Evolutionary conservation across 2,888 invertebrate species (phyloP).

Genomic region (Ochlodes sylvanus): DNA sequence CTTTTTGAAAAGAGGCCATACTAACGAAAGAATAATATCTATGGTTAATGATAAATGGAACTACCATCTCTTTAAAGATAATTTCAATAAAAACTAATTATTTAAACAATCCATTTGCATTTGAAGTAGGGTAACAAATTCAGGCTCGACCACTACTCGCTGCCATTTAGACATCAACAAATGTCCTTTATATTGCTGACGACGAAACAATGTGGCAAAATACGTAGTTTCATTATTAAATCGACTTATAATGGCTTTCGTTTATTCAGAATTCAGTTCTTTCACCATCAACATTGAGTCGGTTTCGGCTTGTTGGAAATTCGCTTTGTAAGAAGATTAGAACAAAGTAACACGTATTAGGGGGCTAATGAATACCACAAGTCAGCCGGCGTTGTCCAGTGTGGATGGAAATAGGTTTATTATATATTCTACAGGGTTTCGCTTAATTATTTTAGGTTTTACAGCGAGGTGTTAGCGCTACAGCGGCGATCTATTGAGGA

Average conservation of each 20-base stretch:
- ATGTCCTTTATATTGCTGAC: conserved; percentile 66
- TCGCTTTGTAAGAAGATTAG: conserved; percentile 73
- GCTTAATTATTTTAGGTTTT: conserved; percentile 40
- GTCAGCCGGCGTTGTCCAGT: conserved; percentile 58
- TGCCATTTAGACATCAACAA: conserved; percentile 65
- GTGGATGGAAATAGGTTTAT: conserved; percentile 44
- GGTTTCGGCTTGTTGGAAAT: conserved; percentile 45
- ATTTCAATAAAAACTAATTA: conserved; percentile 4
- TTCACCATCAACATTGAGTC: conserved; percentile 37
- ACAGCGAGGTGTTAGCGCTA: conserved; percentile 21
- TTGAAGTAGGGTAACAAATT: conserved; percentile 14
- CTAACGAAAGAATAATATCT: not conserved
- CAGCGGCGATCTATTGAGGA: conserved; percentile 10
- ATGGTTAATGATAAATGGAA: not conserved
- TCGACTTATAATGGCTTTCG: conserved; percentile 60
- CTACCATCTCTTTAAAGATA: not conserved
- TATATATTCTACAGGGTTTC: conserved; percentile 41
- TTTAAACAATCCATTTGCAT: conserved; percentile 3
- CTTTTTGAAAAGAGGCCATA: not conserved
- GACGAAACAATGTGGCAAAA: conserved; percentile 70
- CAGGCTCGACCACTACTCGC: conserved; percentile 39
- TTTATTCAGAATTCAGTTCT: conserved; percentile 47
- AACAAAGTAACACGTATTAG: conserved; percentile 79
- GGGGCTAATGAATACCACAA: conserved; percentile 78
- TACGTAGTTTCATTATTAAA: conserved; percentile 68